Evolutionary conservation across 2,797 vertebrate genomes (phyloP), one percentile per base, ranked within the genome.

Genomic region (Enteromius unitaeniatus): DNA sequence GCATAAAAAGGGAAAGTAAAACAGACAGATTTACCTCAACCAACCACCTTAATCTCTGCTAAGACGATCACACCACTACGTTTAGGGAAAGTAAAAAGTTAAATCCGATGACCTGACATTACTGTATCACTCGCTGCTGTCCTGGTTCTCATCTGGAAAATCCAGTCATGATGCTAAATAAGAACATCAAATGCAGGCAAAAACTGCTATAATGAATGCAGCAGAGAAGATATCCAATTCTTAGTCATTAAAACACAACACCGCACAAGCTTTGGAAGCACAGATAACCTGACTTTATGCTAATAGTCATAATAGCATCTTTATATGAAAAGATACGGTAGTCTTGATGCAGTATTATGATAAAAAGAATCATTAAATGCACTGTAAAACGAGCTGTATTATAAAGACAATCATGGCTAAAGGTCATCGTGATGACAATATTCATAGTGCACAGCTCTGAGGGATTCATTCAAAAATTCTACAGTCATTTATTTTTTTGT

Each of bases 81-180:
- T 47, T 84, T 80, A 86, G 79, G 58, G 28, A 8, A 65, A 19
- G 69, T 26, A 49, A 84, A 58, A 84, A 88, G 17, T 21, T 76
- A 68, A 72, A 77, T 67, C 62, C 80, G 69, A 77, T 80, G 70
- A 73, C 70, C 68, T 45, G 49, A 49, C 67, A 73, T 84, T 26
- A 72, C 78, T 76, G 51, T 47, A 34, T 40, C 34, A 68, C 78
- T 83, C 37, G 6, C 26, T 70, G 8, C 4, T 49, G 31, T 67
- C 34, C 47, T 1, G 37, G 26, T 69, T 58, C 40, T 77, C 17
- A 21, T 42, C 0, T 55, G 9, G 53, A 23, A 65, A 82, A 51
- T 40, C 47, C 60, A 31, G n/a, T 15, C 67, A 58, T 47, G 2
- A 19, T 64, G 37, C 9, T 37, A 28, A 17, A 68, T 40, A 51